Evolutionary conservation across 2,888 invertebrate species (phyloP).

Genomic region (Rosalia funebris): DNA sequence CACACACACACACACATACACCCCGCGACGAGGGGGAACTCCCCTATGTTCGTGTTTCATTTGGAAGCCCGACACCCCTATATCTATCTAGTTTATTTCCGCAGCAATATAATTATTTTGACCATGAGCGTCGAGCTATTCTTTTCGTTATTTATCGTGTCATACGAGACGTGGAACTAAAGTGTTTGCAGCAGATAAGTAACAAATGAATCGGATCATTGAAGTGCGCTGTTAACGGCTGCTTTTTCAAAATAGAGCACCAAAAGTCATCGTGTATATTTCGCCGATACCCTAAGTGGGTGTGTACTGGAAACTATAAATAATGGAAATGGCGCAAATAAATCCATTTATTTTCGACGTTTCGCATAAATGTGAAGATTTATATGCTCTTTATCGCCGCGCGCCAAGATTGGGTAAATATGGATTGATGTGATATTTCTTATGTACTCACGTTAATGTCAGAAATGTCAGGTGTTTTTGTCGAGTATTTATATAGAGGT

Average conservation of each 20-base stretch:
- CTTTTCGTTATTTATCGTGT: slow-evolving; percentile 39
- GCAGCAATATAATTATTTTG: slow-evolving; percentile 58
- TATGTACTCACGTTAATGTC: too few species aligned
- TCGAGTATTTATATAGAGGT: too few species aligned
- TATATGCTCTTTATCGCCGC: slow-evolving; percentile 44
- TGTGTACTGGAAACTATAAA: slow-evolving; percentile 59
- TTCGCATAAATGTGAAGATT: slow-evolving; percentile 53
- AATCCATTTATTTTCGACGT: slow-evolving; percentile 57
- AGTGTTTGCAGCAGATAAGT: slow-evolving; percentile 21
- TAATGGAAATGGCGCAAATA: slow-evolving; percentile 59
- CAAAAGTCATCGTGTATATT: slow-evolving; percentile 18
- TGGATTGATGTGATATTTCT: not conserved
- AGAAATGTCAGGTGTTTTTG: slow-evolving; percentile 1
- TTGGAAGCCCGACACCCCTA: slow-evolving; percentile 43
- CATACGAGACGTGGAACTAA: slow-evolving; percentile 36
- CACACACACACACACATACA: too few species aligned
- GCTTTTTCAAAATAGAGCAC: slow-evolving; percentile 23
- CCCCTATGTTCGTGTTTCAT: slow-evolving; percentile 44
- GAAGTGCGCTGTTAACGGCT: slow-evolving; percentile 15
- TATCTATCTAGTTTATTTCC: slow-evolving; percentile 47
- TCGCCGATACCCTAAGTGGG: slow-evolving; percentile 47
- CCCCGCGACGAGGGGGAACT: slow-evolving; percentile 36
- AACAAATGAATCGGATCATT: slow-evolving; percentile 23
- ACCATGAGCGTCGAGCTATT: slow-evolving; percentile 46
- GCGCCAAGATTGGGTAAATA: slow-evolving; percentile 8